Percentiles rank a stretch among this genome's conserved stretches.
phyloP scores from a whole-genome alignment of 2,888 invertebrate species.

The Enchytraeus crypticus region DNA sequence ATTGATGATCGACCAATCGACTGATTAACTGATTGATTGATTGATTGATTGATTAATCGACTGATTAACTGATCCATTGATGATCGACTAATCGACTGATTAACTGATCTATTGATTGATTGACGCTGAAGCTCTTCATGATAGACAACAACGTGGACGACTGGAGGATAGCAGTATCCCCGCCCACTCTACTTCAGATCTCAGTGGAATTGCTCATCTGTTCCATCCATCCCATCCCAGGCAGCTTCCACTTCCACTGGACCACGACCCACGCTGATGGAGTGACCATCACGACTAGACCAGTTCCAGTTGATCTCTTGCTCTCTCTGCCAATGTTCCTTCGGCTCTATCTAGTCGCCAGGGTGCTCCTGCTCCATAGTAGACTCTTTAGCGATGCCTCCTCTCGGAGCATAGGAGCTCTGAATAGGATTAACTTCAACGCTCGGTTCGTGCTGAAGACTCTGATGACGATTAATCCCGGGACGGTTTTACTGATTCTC shows the following conservation, averaged over 20 bases:
- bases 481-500: conserved; percentile 94
- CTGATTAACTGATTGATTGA: too few species aligned
- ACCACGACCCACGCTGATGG: conserved; percentile 67
- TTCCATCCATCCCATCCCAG: conserved; percentile 69
- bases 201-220: conserved; percentile 67
- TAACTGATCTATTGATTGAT: too few species aligned
- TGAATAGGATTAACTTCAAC: conserved; percentile 60
- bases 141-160: conserved; percentile 99
- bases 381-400: conserved; percentile 99
- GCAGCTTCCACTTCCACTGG: conserved; percentile 40
- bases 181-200: conserved; percentile 72
- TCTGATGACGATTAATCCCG: conserved; percentile 97
- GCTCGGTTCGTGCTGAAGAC: conserved; percentile 85
- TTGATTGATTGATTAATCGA: too few species aligned
- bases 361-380: conserved; percentile 97
- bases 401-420: conserved; percentile 66
- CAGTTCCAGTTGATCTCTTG: conserved; percentile 66
- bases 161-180: conserved; percentile 99
- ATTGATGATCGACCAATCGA: too few species aligned
- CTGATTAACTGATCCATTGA: too few species aligned
- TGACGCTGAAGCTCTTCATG: conserved; percentile 66
- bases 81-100: too few species aligned
- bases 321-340: conserved; percentile 98
- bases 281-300: neutral
- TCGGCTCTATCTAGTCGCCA: conserved; percentile 94